A percentile compares a stretch with the other conserved stretches of the same genome.
phyloP scores from a whole-genome alignment of 2,888 invertebrate species.

The Polyommatus icarus region DNA sequence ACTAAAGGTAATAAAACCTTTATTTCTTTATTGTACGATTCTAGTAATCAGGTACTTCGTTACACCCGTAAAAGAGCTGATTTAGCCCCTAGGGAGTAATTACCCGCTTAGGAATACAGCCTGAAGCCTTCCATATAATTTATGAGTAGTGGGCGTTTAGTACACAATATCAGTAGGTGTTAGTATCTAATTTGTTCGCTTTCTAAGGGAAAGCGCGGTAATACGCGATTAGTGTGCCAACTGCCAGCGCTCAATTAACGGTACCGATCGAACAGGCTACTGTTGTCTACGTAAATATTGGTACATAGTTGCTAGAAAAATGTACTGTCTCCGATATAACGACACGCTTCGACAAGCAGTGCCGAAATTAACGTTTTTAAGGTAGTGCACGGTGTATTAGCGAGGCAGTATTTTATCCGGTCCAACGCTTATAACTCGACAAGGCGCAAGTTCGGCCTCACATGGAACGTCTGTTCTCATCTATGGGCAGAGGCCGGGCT shows the following conservation, averaged over 20 bases:
- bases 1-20: not conserved
- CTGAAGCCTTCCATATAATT: not conserved
- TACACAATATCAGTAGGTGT: not conserved
- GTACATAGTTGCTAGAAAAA: not conserved
- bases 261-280: conserved; percentile 54
- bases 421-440: too few relatives aligned
- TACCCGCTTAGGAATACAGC: not conserved
- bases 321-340: not conserved
- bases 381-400: not conserved
- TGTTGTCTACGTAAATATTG: conserved; percentile 35
- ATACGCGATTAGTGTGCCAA: conserved; percentile 64
- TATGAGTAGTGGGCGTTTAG: not conserved
- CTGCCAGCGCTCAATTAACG: conserved; percentile 67
- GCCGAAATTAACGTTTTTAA: not conserved
- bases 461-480: too few relatives aligned
- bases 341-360: not conserved
- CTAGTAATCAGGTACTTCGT: not conserved
- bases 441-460: too few relatives aligned
- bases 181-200: conserved; percentile 51
- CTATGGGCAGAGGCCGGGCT: too few relatives aligned
- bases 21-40: not conserved
- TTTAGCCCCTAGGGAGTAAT: not conserved
- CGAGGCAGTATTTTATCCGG: not conserved
- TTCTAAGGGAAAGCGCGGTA: conserved; percentile 72
- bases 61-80: not conserved